A percentile compares a stretch with the other conserved stretches of the same genome.
phyloP scores from a whole-genome alignment of 2,888 invertebrate species.

The Suillia variegata region DNA sequence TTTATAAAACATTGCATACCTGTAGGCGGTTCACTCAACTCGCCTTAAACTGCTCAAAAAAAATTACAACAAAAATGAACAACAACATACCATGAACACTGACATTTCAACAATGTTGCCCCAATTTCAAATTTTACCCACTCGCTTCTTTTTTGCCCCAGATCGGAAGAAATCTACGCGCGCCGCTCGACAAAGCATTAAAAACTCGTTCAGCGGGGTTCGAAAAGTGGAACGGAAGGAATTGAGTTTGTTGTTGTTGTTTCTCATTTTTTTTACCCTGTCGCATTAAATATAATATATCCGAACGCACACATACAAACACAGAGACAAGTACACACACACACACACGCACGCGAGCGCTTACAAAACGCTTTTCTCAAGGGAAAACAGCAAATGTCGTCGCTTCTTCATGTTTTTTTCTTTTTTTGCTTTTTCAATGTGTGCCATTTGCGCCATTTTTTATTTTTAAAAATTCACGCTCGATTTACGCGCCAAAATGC shows the following conservation, averaged over 20 bases:
- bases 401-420: constrained; percentile 25
- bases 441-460: constrained; percentile 41
- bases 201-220: background rate
- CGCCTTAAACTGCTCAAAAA: too few relatives aligned
- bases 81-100: background rate
- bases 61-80: background rate
- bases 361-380: background rate
- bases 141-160: too few relatives aligned
- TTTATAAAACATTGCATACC: too few relatives aligned
- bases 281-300: background rate
- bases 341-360: background rate
- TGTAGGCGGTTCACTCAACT: too few relatives aligned
- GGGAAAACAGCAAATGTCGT: background rate
- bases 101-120: constrained; percentile 14
- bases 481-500: constrained; percentile 13
- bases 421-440: constrained; percentile 36
- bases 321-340: background rate
- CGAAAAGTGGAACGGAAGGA: background rate
- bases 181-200: background rate
- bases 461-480: constrained; percentile 8
- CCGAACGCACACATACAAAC: background rate
- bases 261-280: too few relatives aligned
- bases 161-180: too few relatives aligned
- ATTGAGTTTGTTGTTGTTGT: background rate
- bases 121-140: constrained; percentile 9